Conservation (phyloP, 2,113 vertebrate species). For the Arenaria interpres region DNA sequence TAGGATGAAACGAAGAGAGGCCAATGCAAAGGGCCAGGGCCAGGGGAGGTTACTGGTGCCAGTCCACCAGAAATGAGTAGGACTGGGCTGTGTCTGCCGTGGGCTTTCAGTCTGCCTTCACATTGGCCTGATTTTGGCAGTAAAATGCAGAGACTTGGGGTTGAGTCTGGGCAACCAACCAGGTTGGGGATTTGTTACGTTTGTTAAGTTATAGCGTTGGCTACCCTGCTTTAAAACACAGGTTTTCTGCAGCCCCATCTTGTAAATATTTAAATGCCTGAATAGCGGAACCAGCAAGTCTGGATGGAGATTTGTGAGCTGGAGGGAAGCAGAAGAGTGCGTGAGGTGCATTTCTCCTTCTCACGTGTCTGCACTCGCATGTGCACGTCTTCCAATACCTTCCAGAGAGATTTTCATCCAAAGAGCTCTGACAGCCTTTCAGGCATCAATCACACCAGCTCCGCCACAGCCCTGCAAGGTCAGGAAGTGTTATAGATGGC, state of each 20-base stretch:
- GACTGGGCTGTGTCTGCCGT: neutral
- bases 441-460: neutral
- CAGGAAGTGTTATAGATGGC: neutral
- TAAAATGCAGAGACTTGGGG: neutral
- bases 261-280: neutral
- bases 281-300: neutral
- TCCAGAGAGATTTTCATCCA: neutral
- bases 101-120: neutral
- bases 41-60: neutral
- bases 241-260: neutral
- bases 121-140: neutral
- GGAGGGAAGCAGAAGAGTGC: neutral
- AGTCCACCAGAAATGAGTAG: neutral
- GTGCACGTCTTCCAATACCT: neutral
- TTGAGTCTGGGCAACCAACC: neutral
- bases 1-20: neutral
- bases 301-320: neutral
- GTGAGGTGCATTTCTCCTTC: neutral
- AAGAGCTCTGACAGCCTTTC: constrained; percentile 2
- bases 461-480: neutral
- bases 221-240: neutral
- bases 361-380: neutral
- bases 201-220: neutral
- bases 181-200: neutral
- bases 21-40: neutral